Evolutionary conservation across 2,113 vertebrate genomes (phyloP), one percentile per base, ranked within the genome.

Genomic region (Heterotilapia buettikoferi): DNA sequence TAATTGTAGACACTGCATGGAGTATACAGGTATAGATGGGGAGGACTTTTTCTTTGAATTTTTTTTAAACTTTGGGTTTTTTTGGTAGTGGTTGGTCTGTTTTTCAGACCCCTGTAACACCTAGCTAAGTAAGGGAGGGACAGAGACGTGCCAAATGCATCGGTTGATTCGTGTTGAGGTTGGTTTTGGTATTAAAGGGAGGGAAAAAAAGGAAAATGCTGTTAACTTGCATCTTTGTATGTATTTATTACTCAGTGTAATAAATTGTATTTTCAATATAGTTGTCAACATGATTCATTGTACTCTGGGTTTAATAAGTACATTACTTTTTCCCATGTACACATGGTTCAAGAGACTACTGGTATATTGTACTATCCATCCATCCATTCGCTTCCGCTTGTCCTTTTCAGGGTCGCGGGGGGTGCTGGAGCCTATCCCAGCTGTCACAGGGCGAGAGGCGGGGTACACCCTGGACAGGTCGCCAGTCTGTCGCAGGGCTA

Each of bases 231-330:
- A 97, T 98, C 97, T 99, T 99, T 99, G 97, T 99, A 98, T 98
- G 97, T 98, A 99, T 99, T 99, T 99, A 99, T 99, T 99, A 99
- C 98, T 98, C 97, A 96, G 97, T 87, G 98, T 99, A 99, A 99
- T 99, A 99, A 99, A 99, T 97, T 98, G 98, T 99, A 99, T 99
- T 99, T 99, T 99, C 98, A 98, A 97, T 98, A 98, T 19, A 87
- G 90, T 92, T 92, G 93, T 96, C 90, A 87, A 76, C 31, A 84
- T 91, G 71, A 88, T 84, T 92, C 21, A 31, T 68, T 90, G 79
- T 21, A 8, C 81, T 82, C 85, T 9, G 24, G n/a, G 52, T 86
- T 18, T 66, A 24, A 56, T 19, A 24, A 78, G 24, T 18, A 31
- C 71, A 50, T 11, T 50, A 50, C 43, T 50, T 78, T 78, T 78